A percentile compares a stretch with the other conserved stretches of the same genome.
Conservation (phyloP, 2,113 vertebrate species). For the Gobiocypris rarus region DNA sequence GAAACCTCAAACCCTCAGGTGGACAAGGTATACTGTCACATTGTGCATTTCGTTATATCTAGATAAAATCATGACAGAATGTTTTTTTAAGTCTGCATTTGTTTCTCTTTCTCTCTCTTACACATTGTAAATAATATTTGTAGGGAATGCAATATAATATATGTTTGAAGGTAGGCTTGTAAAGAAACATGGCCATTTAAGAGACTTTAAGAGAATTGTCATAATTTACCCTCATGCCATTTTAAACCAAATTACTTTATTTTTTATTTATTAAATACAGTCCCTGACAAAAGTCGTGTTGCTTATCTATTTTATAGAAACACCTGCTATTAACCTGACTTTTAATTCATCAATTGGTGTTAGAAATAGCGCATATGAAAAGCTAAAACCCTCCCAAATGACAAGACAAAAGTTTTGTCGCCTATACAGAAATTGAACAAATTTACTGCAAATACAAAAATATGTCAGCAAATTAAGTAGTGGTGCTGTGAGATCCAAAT, state of each 20-base stretch:
- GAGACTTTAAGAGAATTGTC: too few relatives aligned
- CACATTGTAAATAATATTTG: neutral
- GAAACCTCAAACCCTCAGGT: conserved; percentile 71
- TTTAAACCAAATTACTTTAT: neutral
- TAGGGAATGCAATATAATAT: neutral
- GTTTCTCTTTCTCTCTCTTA: neutral
- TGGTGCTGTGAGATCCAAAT: too few relatives aligned
- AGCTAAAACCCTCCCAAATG: too few relatives aligned
- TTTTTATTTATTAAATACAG: neutral
- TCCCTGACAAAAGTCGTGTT: too few relatives aligned
- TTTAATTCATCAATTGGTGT: too few relatives aligned
- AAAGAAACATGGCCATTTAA: neutral
- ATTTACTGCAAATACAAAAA: too few relatives aligned
- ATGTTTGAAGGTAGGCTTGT: neutral
- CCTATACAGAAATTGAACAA: too few relatives aligned
- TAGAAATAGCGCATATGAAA: too few relatives aligned
- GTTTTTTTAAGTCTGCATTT: neutral
- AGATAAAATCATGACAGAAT: neutral
- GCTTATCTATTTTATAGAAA: too few relatives aligned
- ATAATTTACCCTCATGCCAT: neutral
- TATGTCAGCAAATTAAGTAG: too few relatives aligned
- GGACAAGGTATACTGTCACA: conserved; percentile 66
- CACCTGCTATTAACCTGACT: too few relatives aligned
- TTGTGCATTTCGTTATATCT: neutral
- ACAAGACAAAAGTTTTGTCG: too few relatives aligned